Evolutionary conservation across 1,140 invertebrate genomes (phyloP), one percentile per base, ranked within the genome.

Genomic region (Drosophila trapezifrons): DNA sequence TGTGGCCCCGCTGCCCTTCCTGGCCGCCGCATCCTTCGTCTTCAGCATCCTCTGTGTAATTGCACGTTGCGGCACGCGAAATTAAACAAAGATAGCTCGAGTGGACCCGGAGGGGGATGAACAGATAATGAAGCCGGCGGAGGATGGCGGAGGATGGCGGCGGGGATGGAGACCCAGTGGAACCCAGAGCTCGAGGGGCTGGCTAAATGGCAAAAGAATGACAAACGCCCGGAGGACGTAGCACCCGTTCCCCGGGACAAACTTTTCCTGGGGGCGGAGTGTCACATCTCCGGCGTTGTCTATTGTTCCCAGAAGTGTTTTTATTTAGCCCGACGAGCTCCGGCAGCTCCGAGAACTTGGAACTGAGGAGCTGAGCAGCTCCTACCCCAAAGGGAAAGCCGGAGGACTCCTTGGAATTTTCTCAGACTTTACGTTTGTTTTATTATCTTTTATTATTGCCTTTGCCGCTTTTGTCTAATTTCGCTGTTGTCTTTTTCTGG

Each of bases 221-320:
- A 80, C 76, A 90, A 74, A 77, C 71, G 69, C 78, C 57, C 59
- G 57, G 38, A 58, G 60, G 63, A 27, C 18, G 18, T 20, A 32
- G 59, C 40, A 63, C 38, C 38, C 38, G 37, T 29, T 40, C 38
- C 59, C 51, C 49, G 15, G 60, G 38, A 35, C 10, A 80, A 84
- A 84, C 62, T 83, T 83, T 83, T 67, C 17, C 35, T 10, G 10
- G 22, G 63, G 64, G 47, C 57, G 40, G 63, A 66, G 46, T 76
- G 60, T 59, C 42, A 46, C 52, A 56, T 78, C 58, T 42, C 49
- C 20, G 37, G 54, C 55, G 62, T 64, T 54, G 74, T 82, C 78
- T 86, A 90, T 90, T 90, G 85, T 90, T 90, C 81, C 81, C 82
- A 63, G 79, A 90, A 79, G 85, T 90, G 86, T 90, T 90, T 90